Percentiles rank a stretch among this genome's conserved stretches.
Conservation (phyloP, 2,888 invertebrate genomes). For the Dascillus cervinus region DNA sequence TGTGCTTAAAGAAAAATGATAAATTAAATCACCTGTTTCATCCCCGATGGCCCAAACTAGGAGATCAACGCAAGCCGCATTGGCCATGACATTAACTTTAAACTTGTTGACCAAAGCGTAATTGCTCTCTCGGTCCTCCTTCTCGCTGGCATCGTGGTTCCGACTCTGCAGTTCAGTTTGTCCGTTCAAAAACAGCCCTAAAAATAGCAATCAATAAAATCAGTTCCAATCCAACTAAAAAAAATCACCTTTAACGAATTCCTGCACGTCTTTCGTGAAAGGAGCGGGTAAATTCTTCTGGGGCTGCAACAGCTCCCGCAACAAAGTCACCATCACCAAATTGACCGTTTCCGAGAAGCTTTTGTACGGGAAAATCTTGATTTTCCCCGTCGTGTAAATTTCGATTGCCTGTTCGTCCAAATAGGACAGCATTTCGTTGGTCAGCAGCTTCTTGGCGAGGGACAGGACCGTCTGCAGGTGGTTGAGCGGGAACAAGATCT, state of each 20-base stretch:
- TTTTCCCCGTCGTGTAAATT: conserved; percentile 64
- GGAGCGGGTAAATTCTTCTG: conserved; percentile 83
- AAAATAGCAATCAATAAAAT: conserved; percentile 1
- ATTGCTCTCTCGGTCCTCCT: conserved; percentile 74
- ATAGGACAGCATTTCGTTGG: conserved; percentile 68
- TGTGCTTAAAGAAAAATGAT: conserved; percentile 15
- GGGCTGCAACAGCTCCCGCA: conserved; percentile 84
- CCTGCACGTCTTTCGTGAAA: conserved; percentile 86
- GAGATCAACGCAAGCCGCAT: conserved; percentile 94
- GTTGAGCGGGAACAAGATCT: conserved; percentile 63
- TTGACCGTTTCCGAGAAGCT: conserved; percentile 93
- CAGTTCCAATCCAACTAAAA: not conserved
- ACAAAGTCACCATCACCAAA: conserved; percentile 83
- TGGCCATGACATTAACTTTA: conserved; percentile 92
- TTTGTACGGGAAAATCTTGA: conserved; percentile 78
- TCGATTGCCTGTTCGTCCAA: conserved; percentile 80
- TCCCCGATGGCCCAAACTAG: conserved; percentile 97
- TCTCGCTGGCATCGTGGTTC: conserved; percentile 77
- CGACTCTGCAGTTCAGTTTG: conserved; percentile 87
- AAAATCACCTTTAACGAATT: conserved; percentile 39
- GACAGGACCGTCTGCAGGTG: conserved; percentile 75
- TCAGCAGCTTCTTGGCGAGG: conserved; percentile 75
- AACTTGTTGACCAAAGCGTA: conserved; percentile 79
- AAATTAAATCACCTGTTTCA: conserved; percentile 69
- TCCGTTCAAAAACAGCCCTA: conserved; percentile 78